These are phyloP conservation scores for Catamblyrhynchus diadema DNA, from an alignment of 2,797 vertebrate genomes.

Conservation along the genomic window DNA sequence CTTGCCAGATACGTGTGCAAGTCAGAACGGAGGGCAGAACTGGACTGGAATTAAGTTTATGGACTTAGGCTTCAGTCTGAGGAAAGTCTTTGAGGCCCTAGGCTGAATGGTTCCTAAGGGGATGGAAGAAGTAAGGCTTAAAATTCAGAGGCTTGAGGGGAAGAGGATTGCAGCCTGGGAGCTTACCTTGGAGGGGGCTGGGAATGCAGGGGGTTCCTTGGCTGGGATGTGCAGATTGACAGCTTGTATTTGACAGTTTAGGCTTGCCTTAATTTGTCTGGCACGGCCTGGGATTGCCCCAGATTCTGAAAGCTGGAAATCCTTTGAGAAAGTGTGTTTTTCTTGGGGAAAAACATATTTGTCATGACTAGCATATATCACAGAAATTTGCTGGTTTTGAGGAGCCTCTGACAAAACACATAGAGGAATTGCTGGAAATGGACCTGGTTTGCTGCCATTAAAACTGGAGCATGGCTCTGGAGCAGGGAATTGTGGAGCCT, in stretches of 20 bases:
- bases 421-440: background rate
- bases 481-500: background rate
- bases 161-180: background rate
- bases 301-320: background rate
- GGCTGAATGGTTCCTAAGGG: background rate
- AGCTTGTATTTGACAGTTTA: background rate
- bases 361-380: background rate
- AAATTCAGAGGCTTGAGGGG: background rate
- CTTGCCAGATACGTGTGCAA: background rate
- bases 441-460: background rate
- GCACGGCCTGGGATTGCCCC: accelerated
- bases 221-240: background rate
- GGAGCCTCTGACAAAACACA: background rate
- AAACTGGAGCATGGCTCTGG: background rate
- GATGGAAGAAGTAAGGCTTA: background rate
- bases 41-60: background rate
- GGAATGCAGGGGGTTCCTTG: background rate
- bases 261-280: background rate
- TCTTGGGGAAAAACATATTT: background rate
- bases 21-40: background rate
- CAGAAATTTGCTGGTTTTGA: background rate
- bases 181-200: background rate
- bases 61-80: background rate
- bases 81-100: background rate
- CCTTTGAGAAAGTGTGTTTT: background rate